A percentile compares a stretch with the other conserved stretches of the same genome.
Evolutionary conservation across 1,140 invertebrate genomes (phyloP).

Genomic region (Zaprionus tsacasi): DNA sequence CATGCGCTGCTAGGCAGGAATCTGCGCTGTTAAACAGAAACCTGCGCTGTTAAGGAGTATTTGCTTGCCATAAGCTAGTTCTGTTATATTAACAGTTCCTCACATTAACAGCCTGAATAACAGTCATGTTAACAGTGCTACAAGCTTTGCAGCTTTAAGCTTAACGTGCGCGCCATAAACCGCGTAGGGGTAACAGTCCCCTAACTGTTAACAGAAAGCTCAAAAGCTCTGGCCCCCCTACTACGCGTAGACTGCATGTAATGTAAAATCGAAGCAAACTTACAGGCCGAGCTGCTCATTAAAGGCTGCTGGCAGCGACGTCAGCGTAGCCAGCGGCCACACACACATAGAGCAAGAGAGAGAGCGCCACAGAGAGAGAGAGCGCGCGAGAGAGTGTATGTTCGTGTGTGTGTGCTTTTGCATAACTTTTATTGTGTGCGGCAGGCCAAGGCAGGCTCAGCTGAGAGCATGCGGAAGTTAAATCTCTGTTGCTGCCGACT

Average conservation of each 20-base stretch:
- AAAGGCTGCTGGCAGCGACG: slow-evolving; percentile 45
- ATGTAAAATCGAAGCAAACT: slow-evolving; percentile 11
- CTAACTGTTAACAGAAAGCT: slow-evolving; percentile 24
- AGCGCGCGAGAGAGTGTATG: too few species aligned
- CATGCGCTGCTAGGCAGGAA: too few species aligned
- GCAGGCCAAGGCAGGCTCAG: slow-evolving; percentile 44
- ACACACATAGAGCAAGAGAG: neutral
- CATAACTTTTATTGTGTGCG: slow-evolving; percentile 77
- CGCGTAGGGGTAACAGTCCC: slow-evolving; percentile 19
- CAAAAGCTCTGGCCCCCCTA: slow-evolving; percentile 1
- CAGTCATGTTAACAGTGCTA: neutral
- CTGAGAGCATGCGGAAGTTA: slow-evolving; percentile 48
- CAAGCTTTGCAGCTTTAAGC: slow-evolving; percentile 38
- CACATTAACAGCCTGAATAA: neutral
- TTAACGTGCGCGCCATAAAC: slow-evolving; percentile 13
- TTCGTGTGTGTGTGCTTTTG: slow-evolving; percentile 59
- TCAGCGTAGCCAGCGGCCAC: slow-evolving; percentile 13
- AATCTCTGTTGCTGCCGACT: slow-evolving; percentile 20
- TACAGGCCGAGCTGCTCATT: slow-evolving; percentile 53
- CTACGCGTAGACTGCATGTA: slow-evolving; percentile 16
- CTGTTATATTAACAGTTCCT: neutral
- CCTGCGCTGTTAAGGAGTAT: too few species aligned
- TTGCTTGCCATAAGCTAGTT: neutral
- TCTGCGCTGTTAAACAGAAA: too few species aligned
- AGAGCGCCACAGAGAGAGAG: too few species aligned